Conservation (phyloP, 2,113 vertebrate genomes). For the Microtus montanus region DNA sequence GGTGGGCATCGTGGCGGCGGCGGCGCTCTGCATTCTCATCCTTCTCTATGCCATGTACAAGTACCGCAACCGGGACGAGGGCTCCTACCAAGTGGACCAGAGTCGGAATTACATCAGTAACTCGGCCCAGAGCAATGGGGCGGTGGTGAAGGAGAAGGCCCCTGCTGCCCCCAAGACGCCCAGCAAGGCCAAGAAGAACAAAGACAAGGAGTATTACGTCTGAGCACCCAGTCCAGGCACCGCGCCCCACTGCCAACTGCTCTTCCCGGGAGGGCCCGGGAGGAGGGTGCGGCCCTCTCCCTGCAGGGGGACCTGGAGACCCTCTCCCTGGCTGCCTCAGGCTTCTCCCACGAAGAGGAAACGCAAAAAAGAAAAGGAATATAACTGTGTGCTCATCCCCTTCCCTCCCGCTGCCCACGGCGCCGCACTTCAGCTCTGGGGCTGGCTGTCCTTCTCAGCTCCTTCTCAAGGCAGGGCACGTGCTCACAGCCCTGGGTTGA, state of each 20-base stretch:
- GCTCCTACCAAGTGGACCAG: conserved; percentile 96
- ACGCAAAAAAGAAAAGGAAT: conserved; percentile 47
- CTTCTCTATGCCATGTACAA: conserved; percentile 99
- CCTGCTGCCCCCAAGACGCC: conserved; percentile 90
- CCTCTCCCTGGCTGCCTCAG: conserved; percentile 67
- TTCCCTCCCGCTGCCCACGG: conserved; percentile 8
- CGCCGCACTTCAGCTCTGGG: conserved; percentile 6
- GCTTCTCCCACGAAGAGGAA: conserved; percentile 72
- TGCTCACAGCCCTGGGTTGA: conserved; percentile 73
- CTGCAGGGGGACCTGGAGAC: conserved; percentile 48
- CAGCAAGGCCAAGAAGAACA: conserved; percentile 95
- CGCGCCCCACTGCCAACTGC: conserved; percentile 79
- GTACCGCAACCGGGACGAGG: conserved; percentile 97
- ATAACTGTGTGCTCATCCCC: conserved; percentile 59
- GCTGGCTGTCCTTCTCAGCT: conserved; percentile 43
- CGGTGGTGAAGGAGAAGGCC: conserved; percentile 93
- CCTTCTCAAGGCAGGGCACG: conserved; percentile 37
- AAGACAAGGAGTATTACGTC: conserved; percentile 97
- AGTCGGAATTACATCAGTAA: conserved; percentile 93
- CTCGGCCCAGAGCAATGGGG: conserved; percentile 92
- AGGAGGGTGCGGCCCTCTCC: conserved; percentile 48
- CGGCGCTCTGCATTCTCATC: conserved; percentile 97
- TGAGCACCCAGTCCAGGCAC: conserved; percentile 82
- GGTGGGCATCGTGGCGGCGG: conserved; percentile 96
- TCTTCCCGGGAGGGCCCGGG: conserved; percentile 53